Percentiles rank a stretch among this genome's conserved stretches.
Evolutionary conservation across 2,113 vertebrate species (phyloP).

Genomic region (Pao palembangensis): DNA sequence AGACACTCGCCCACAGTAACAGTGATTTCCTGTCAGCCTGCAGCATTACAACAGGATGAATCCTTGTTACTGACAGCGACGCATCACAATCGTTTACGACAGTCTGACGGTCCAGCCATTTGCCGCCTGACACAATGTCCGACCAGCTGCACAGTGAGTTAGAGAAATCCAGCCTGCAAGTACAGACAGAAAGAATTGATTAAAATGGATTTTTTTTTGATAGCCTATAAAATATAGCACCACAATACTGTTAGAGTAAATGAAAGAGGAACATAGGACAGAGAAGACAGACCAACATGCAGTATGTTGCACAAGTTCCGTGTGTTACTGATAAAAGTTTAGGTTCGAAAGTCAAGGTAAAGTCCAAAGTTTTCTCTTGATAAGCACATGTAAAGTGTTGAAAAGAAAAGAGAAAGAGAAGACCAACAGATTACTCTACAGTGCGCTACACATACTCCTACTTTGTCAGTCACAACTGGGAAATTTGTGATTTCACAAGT

Average conservation of each 20-base stretch:
- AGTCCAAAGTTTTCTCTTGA: constrained; percentile 18
- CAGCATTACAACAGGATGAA: constrained; percentile 76
- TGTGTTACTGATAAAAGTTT: not conserved
- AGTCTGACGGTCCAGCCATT: not conserved
- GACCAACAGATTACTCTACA: not conserved
- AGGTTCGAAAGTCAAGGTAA: constrained; percentile 1
- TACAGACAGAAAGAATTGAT: no score
- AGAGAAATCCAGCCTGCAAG: not conserved
- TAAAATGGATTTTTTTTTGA: no score
- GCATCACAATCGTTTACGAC: constrained; percentile 28
- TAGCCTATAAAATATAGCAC: no score
- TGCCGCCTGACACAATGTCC: not conserved
- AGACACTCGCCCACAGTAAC: constrained; percentile 68
- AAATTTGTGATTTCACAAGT: not conserved
- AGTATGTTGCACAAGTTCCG: not conserved
- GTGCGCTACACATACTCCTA: no score
- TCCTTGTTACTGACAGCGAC: constrained; percentile 78
- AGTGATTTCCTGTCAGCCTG: constrained; percentile 72
- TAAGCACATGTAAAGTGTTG: constrained; percentile 8
- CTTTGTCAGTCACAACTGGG: not conserved
- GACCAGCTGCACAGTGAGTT: not conserved
- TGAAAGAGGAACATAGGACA: not conserved
- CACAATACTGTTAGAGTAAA: not conserved
- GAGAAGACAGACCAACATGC: not conserved
- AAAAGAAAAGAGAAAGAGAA: not conserved